Base-by-base conservation (phyloP, 2,113 vertebrate genomes). In the Proterorhinus semilunaris region DNA sequence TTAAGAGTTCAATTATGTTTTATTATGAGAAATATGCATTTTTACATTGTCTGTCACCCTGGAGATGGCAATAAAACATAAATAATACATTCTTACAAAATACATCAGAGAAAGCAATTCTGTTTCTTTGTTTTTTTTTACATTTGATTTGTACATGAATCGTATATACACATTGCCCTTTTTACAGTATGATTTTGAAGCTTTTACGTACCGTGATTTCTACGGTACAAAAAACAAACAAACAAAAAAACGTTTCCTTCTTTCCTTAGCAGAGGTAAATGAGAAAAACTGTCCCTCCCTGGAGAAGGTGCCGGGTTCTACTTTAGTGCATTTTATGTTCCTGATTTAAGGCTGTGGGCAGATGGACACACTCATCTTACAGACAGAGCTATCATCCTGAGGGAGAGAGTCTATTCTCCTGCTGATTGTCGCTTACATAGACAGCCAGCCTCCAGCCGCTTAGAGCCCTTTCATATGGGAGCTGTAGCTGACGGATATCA, bases 41-140 rank as follows among this genome's bases (percentile, higher is more conserved):
- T 55, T 95, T 93, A 94, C 93, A 95, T 90, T 89, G 88, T 88
- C 84, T 79, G 84, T 91, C 89, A 86, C 75, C 68, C 65, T 86
- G 89, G 84, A 81, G 90, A 72, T 52, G 89, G 88, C 85, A 91
- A 93, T 90, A 85, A 91, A 90, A 86, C 95, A 98, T 97, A 99
- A 98, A 98, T 99, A 98, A 96, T 94, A 93, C 89, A 88, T 91
- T 90, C 88, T 93, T 92, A 94, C 92, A 95, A 94, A 91, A 94
- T 90, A 76, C 87, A 85, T 88, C 89, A 91, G 84, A 82, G 72
- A 62, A 80, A 85, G 87, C 74, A 70, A 79, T 87, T 87, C 81
- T 36, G 21, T 36, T 36, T 36, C 27, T 36, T 36, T 36, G 78
- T 55, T 78, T 86, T 78, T 86, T 21, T 86, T 85, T 96, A 96